Evolutionary conservation across 2,888 invertebrate species (phyloP).

Genomic region (Dryobota labecula): DNA sequence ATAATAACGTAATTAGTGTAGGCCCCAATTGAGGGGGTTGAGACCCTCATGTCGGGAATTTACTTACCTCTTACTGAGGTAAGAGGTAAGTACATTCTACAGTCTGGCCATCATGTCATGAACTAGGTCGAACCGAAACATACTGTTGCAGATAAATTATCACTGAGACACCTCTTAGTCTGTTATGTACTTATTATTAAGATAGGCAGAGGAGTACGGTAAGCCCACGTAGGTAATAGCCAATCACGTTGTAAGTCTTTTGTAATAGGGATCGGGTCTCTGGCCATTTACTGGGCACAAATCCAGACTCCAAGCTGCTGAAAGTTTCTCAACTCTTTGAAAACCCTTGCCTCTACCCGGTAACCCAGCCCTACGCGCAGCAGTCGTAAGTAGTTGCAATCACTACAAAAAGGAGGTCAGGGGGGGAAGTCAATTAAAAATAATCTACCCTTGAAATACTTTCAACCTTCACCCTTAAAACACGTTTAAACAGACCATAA

Average conservation of each 20-base stretch:
- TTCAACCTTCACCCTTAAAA: not conserved
- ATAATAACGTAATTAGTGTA: no score
- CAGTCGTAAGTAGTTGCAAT: not conserved
- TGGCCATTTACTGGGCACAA: not conserved
- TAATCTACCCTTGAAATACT: not conserved
- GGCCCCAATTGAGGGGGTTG: no score
- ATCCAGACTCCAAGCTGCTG: not conserved
- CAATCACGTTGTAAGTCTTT: no score
- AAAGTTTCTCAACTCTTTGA: not conserved
- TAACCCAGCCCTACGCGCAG: not conserved
- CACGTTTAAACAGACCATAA: not conserved
- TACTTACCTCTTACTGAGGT: no score
- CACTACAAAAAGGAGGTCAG: not conserved
- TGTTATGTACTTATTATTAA: no score
- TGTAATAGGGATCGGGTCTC: not conserved
- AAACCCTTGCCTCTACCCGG: not conserved
- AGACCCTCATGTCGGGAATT: no score
- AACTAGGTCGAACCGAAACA: conserved; percentile 18
- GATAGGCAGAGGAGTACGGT: not conserved
- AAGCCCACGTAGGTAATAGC: not conserved
- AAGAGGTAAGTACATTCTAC: conserved; percentile 8
- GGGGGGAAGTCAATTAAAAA: not conserved
- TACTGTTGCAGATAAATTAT: not conserved
- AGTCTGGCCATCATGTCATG: not conserved
- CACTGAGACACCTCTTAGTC: no score